phyloP scores from a whole-genome alignment of 2,888 invertebrate genomes.

The Lithophane semibrunnea region DNA sequence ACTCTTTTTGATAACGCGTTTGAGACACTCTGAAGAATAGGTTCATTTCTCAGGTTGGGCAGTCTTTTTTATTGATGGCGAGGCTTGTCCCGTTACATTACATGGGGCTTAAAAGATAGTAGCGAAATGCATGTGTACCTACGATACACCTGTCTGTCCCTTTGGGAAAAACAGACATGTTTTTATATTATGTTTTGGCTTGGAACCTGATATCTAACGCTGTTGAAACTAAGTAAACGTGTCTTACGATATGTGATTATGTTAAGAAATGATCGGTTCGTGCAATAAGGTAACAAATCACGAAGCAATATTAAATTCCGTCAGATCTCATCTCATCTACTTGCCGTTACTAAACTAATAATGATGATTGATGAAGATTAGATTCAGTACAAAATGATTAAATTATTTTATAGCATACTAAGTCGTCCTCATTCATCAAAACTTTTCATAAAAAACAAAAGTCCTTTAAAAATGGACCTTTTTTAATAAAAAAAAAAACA shows the following conservation, averaged over 20 bases:
- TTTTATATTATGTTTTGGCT: background rate
- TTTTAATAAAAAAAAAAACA: background rate
- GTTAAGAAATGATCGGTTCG: slow-evolving; percentile 24
- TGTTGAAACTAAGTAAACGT: slow-evolving; percentile 13
- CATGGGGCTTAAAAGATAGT: too few species aligned
- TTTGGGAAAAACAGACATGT: background rate
- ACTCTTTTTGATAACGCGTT: too few species aligned
- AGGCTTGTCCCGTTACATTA: too few species aligned
- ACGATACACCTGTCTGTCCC: background rate
- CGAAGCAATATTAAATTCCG: slow-evolving; percentile 9
- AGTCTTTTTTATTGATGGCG: too few species aligned
- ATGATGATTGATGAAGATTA: slow-evolving; percentile 9
- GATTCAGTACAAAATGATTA: background rate
- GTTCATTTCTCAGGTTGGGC: too few species aligned
- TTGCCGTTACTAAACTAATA: slow-evolving; percentile 1
- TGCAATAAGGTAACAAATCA: slow-evolving; percentile 8
- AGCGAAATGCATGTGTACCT: too few species aligned
- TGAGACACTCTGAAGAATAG: too few species aligned
- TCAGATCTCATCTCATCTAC: background rate
- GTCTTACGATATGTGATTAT: slow-evolving; percentile 14
- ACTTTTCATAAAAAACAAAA: background rate
- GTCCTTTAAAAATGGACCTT: accelerated
- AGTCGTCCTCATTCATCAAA: background rate
- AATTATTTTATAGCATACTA: background rate
- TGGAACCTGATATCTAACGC: background rate